Percentiles rank a stretch among this genome's conserved stretches.
These are phyloP conservation scores for Ochropacha duplaris DNA, from an alignment of 2,888 invertebrate species.

Conservation along the genomic window DNA sequence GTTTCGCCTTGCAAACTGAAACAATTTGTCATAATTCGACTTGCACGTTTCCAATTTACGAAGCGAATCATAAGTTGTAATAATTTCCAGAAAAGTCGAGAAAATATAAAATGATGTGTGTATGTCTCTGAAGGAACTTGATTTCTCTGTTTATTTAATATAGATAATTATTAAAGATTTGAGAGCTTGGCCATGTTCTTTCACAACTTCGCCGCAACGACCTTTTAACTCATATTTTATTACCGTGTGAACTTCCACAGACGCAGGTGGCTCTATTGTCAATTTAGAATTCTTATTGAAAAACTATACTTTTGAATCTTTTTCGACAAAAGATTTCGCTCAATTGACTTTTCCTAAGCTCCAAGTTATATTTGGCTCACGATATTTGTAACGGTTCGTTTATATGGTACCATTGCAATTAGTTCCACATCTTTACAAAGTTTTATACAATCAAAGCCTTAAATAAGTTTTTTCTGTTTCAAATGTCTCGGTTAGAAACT, in stretches of 20 bases:
- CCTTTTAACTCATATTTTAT: conserved; percentile 50
- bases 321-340: conserved; percentile 32
- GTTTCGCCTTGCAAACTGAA: neutral
- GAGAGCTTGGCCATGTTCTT: neutral
- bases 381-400: conserved; percentile 23
- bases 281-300: conserved; percentile 9
- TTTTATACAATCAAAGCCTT: conserved; percentile 2
- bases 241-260: conserved; percentile 56
- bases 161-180: neutral
- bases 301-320: conserved; percentile 34
- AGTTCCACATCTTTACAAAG: conserved; percentile 18
- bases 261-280: conserved; percentile 50
- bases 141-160: neutral
- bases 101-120: neutral
- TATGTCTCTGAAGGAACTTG: neutral
- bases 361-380: conserved; percentile 37
- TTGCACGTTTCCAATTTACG: neutral
- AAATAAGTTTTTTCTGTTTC: neutral
- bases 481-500: neutral
- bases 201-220: conserved; percentile 19
- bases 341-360: conserved; percentile 30
- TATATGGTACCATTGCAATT: conserved; percentile 16
- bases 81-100: neutral
- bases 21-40: neutral
- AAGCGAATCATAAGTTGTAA: neutral